Percentiles rank a stretch among this genome's conserved stretches.
These are phyloP conservation scores for honey bee (Apis mellifera) DNA, from an alignment of 1,140 invertebrate genomes.

Conservation along the genomic window DNA sequence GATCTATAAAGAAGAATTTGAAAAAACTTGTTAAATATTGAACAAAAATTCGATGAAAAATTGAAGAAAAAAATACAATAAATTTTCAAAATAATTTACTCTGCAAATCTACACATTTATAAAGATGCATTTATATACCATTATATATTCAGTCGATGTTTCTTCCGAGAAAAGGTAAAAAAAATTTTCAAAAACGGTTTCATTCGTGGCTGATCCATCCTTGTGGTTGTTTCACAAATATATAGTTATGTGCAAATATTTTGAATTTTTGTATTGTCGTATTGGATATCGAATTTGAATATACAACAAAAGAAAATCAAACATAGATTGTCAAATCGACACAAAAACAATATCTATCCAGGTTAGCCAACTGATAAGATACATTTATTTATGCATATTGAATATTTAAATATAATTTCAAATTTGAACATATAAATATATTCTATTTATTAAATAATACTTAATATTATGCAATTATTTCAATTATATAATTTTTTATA, in stretches of 20 bases:
- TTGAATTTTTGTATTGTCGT: constrained; percentile 36
- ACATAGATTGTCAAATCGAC: not conserved
- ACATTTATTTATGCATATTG: not conserved
- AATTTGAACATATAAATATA: not conserved
- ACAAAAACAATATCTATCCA: not conserved
- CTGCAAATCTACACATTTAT: constrained; percentile 41
- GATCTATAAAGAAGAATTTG: not conserved
- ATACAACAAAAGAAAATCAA: not conserved
- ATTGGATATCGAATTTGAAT: constrained; percentile 10
- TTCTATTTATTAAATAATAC: not conserved
- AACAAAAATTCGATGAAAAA: constrained; percentile 31
- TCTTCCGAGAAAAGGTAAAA: constrained; percentile 58
- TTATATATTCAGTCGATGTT: constrained; percentile 55
- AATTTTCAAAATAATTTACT: constrained; percentile 47
- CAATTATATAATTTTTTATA: too few species aligned
- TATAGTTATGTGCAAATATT: constrained; percentile 31
- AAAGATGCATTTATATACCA: constrained; percentile 30
- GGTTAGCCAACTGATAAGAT: not conserved
- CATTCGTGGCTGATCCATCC: constrained; percentile 41
- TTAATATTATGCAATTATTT: constrained; percentile 35
- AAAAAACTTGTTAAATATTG: not conserved
- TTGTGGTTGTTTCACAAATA: constrained; percentile 53
- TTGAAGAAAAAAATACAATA: constrained; percentile 15
- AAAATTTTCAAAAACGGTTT: constrained; percentile 33
- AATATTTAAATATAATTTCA: constrained; percentile 12